Percentiles rank a stretch among this genome's conserved stretches.
Conservation (phyloP, 2,797 vertebrate genomes). For the Parauchenoglanis ngamensis region DNA sequence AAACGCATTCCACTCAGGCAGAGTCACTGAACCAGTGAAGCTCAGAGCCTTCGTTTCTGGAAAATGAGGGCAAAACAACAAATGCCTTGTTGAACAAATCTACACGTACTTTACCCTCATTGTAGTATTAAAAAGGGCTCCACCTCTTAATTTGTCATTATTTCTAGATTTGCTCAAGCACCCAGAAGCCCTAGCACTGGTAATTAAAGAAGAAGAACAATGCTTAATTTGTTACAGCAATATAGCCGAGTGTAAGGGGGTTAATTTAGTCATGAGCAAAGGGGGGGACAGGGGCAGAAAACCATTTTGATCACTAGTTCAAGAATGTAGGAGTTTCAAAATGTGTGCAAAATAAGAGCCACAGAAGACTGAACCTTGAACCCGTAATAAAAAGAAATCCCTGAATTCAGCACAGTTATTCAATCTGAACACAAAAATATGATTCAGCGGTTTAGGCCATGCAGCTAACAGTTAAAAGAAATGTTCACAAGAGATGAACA, state of each 20-base stretch:
- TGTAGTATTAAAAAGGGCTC: background rate
- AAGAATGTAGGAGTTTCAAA: background rate
- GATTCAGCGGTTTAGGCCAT: background rate
- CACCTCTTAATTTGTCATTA: slow-evolving; percentile 27
- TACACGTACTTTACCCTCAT: background rate
- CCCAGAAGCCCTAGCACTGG: background rate
- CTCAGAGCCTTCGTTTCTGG: slow-evolving; percentile 35
- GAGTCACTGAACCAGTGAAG: slow-evolving; percentile 32
- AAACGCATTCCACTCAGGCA: slow-evolving; percentile 46
- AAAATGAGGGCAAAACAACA: slow-evolving; percentile 40
- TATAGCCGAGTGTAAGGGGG: too few species aligned
- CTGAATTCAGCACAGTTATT: background rate
- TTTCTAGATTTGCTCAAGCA: slow-evolving; percentile 27
- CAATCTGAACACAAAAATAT: background rate
- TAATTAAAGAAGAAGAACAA: slow-evolving; percentile 19
- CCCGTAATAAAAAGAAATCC: background rate
- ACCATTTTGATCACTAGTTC: background rate
- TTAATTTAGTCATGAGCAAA: background rate
- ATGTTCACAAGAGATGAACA: background rate
- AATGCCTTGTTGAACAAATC: slow-evolving; percentile 41
- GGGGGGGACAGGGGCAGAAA: too few species aligned
- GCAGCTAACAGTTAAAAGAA: background rate
- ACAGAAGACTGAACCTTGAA: background rate
- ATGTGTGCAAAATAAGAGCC: background rate
- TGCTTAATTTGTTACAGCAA: slow-evolving; percentile 6